Percentiles rank a stretch among this genome's conserved stretches.
Conservation (phyloP, 1,140 invertebrate species). For the Tetramorium alpestre region DNA sequence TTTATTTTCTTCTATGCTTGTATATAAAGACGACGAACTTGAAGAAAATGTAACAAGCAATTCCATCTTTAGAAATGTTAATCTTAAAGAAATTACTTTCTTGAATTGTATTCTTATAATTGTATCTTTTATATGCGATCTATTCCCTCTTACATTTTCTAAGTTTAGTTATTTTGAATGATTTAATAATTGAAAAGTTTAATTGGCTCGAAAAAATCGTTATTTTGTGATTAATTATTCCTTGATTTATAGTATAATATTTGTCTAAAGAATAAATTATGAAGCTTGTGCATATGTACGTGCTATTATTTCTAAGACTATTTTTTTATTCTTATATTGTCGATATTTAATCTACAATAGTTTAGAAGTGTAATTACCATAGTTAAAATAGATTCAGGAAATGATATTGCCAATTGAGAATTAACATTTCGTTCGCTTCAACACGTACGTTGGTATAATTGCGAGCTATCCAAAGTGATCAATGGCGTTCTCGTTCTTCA, state of each 20-base stretch:
- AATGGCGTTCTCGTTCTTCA: slow-evolving; percentile 36
- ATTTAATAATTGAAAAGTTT: background rate
- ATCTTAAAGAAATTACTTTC: background rate
- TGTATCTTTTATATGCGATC: background rate
- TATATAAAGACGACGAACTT: background rate
- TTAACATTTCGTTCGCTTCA: slow-evolving; percentile 37
- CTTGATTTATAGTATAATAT: background rate
- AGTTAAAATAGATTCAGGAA: background rate
- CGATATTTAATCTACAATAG: background rate
- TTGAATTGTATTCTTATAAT: background rate
- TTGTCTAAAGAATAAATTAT: background rate
- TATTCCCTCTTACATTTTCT: background rate
- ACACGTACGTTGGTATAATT: slow-evolving; percentile 21
- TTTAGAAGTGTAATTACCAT: background rate
- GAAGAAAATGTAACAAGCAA: background rate
- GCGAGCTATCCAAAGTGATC: slow-evolving; percentile 43
- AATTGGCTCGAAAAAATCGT: background rate
- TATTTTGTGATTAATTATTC: background rate
- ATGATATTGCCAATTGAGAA: background rate
- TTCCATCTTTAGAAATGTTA: background rate
- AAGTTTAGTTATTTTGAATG: background rate
- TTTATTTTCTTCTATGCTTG: background rate
- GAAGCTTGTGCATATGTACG: background rate
- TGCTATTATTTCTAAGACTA: background rate
- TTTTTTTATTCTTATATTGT: background rate